phyloP scores from a whole-genome alignment of 2,113 vertebrate genomes.

The Leptodactylus fuscus region DNA sequence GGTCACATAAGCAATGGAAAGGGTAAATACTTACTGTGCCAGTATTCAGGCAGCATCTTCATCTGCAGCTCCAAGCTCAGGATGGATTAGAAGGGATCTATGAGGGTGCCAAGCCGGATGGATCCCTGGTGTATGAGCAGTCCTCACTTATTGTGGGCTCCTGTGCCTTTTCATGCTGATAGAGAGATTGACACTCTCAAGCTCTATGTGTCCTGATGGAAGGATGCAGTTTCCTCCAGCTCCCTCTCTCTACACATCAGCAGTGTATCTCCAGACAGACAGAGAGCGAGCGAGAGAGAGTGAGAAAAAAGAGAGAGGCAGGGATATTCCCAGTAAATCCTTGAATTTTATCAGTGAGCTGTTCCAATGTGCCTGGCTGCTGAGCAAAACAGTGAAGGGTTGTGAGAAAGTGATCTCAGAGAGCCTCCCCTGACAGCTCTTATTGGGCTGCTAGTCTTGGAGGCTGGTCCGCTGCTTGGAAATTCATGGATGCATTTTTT shows the following conservation, averaged over 20 bases:
- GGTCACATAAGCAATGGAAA: conserved; percentile 34
- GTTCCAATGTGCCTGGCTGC: conserved; percentile 82
- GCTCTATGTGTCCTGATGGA: conserved; percentile 46
- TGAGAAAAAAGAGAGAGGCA: conserved; percentile 16
- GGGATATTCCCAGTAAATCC: conserved; percentile 77
- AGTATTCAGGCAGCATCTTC: conserved; percentile 59
- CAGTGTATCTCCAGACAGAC: conserved; percentile 57
- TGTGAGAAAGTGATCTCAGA: conserved; percentile 82
- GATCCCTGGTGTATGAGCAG: conserved; percentile 45
- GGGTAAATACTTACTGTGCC: conserved; percentile 71
- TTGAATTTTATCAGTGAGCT: conserved; percentile 71
- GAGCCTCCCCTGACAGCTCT: conserved; percentile 90
- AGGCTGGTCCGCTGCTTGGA: conserved; percentile 90
- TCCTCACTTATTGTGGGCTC: conserved; percentile 61
- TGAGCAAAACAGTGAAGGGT: conserved; percentile 87
- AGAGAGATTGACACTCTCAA: conserved; percentile 59
- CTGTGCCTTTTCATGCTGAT: conserved; percentile 69
- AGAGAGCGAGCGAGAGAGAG: conserved; percentile 43
- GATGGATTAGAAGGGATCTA: conserved; percentile 58
- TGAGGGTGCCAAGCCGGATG: conserved; percentile 51
- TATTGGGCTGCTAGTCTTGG: conserved; percentile 90
- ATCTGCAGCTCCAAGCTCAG: conserved; percentile 62
- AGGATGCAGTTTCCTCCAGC: conserved; percentile 47
- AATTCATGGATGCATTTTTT: conserved; percentile 72
- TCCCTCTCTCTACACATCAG: conserved; percentile 56